A percentile compares a stretch with the other conserved stretches of the same genome.
Evolutionary conservation across 1,140 invertebrate genomes (phyloP).

Genomic region (Psix sp.): DNA sequence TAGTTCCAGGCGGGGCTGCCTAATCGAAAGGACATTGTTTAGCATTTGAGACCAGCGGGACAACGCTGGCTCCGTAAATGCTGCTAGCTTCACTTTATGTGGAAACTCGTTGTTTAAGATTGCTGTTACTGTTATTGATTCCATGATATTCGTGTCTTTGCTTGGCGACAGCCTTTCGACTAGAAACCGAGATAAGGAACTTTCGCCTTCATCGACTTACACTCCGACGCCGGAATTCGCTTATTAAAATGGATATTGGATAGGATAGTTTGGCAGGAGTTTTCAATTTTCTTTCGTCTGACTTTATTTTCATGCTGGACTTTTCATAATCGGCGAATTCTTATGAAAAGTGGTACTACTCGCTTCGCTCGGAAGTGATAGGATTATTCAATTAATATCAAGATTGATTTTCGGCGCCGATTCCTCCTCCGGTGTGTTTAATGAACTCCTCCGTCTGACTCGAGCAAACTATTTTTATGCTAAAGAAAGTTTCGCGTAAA

Average conservation of each 20-base stretch:
- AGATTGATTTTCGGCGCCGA: no score
- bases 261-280: background rate
- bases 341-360: no score
- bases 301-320: background rate
- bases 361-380: no score
- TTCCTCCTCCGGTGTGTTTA: no score
- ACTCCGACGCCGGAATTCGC: background rate
- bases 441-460: no score
- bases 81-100: constrained; percentile 6
- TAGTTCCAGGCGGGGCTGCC: no score
- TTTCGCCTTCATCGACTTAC: background rate
- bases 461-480: no score
- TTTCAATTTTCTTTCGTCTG: background rate
- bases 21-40: no score
- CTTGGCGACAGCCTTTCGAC: constrained; percentile 16
- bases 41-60: no score
- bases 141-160: constrained; percentile 14
- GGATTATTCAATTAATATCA: no score
- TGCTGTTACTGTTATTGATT: constrained; percentile 19
- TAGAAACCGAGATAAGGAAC: constrained; percentile 13
- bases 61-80: background rate
- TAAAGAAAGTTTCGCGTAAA: no score
- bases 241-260: constrained; percentile 6
- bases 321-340: no score
- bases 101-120: constrained; percentile 2